These are phyloP conservation scores for Drosophila pectinifera DNA, from an alignment of 1,140 invertebrate species.

Conservation along the genomic window DNA sequence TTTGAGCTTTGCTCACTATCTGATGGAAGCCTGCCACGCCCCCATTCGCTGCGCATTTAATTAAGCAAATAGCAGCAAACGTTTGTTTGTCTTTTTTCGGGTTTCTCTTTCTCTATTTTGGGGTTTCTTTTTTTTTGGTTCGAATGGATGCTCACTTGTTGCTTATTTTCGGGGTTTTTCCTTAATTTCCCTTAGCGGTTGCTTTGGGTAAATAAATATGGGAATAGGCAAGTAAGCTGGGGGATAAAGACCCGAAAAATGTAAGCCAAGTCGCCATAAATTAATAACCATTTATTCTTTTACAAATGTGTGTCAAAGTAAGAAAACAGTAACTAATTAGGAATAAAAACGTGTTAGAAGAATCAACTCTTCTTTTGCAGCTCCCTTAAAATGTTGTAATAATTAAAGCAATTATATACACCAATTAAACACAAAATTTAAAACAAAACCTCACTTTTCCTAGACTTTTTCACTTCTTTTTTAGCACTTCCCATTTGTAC, in stretches of 20 bases:
- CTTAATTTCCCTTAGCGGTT: constrained; percentile 9
- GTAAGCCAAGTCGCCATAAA: not conserved
- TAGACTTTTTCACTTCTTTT: not conserved
- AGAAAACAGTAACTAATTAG: not conserved
- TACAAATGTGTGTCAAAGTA: not conserved
- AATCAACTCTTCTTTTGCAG: not conserved
- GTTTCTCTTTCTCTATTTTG: constrained; percentile 26
- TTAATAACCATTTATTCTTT: not conserved
- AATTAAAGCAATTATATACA: not conserved
- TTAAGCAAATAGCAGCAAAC: constrained; percentile 74
- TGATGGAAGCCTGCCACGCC: constrained; percentile 38
- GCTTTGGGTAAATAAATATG: constrained; percentile 34
- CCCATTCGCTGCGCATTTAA: constrained; percentile 65
- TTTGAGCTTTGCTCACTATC: constrained; percentile 48
- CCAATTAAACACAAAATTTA: not conserved
- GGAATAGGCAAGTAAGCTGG: constrained; percentile 14
- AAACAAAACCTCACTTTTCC: not conserved
- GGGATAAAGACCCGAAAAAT: not conserved
- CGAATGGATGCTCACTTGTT: constrained; percentile 71
- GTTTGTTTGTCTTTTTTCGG: constrained; percentile 41
- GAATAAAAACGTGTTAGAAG: not conserved
- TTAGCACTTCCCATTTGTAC: constrained; percentile 5
- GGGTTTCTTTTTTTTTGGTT: constrained; percentile 31
- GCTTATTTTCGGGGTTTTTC: constrained; percentile 21
- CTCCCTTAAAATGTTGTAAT: not conserved